A percentile compares a stretch with the other conserved stretches of the same genome.
phyloP scores from a whole-genome alignment of 2,888 invertebrate genomes.

The Lepas anatifera region DNA sequence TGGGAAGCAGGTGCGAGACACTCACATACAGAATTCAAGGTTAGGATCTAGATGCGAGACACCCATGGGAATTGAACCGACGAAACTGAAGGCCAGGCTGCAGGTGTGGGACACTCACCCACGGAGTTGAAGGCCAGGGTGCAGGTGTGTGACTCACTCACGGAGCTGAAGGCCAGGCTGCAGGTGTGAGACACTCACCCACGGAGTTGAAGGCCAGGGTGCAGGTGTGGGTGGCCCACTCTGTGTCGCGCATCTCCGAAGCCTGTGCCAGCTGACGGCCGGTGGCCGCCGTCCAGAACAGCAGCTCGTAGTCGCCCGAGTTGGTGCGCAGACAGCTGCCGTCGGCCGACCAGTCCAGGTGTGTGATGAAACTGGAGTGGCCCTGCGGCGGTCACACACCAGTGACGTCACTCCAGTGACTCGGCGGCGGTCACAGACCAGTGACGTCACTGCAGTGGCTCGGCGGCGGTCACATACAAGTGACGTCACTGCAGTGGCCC shows the following conservation, averaged over 20 bases:
- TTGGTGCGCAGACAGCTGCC: slow-evolving; percentile 63
- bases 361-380: slow-evolving; percentile 78
- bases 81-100: too few species aligned
- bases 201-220: slow-evolving; percentile 63
- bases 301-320: slow-evolving; percentile 76
- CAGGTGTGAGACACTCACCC: slow-evolving; percentile 54
- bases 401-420: too few species aligned
- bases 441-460: too few species aligned
- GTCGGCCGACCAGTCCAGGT: slow-evolving; percentile 79
- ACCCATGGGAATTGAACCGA: too few species aligned
- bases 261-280: slow-evolving; percentile 66
- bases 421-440: too few species aligned
- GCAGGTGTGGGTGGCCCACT: slow-evolving; percentile 67
- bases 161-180: slow-evolving; percentile 60
- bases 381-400: slow-evolving; percentile 47
- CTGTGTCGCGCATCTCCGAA: slow-evolving; percentile 55
- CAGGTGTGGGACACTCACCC: too few species aligned
- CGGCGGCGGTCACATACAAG: too few species aligned
- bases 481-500: too few species aligned
- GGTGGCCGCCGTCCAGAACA: slow-evolving; percentile 77
- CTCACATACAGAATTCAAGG: too few species aligned
- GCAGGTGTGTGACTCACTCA: slow-evolving; percentile 61
- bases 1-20: too few species aligned
- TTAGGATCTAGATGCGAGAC: too few species aligned
- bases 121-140: slow-evolving; percentile 63